Base-by-base conservation (phyloP, 2,888 invertebrate genomes). In the Phengaris arion region DNA sequence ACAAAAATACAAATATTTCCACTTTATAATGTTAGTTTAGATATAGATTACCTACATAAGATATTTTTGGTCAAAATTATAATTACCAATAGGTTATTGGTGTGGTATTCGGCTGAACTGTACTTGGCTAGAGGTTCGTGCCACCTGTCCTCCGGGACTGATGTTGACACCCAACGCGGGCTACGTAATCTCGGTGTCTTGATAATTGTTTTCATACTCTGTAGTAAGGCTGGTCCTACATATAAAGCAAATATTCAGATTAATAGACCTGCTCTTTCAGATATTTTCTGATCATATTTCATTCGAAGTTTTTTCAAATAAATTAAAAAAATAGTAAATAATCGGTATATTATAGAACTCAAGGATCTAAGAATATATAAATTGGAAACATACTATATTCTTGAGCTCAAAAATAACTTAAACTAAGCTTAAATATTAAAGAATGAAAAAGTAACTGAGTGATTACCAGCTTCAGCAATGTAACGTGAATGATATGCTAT, bases 401-500 rank as follows among this genome's bases (percentile, higher is more conserved):
- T 54, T 13, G 54, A 54, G n/a, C n/a, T n/a, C 12, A 6, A 55
- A 8, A n/a, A 55, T 48, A 48, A 48, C 48, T 48, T 0, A 48
- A 48, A 48, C 48, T 48, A 0, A 48, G 8, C 48, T 48, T 48
- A 22, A 70, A 83, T 83, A 82, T 5, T 48, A 48, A 48, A 48
- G 6, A 48, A 48, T 4, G 35, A 35, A 48, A 48, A 48, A 48
- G 6, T 48, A 48, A 35, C 35, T 48, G 48, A 48, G 6, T 6
- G 6, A 48, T 48, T 48, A 87, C 92, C 95, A 75, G 95, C 95
- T 54, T 94, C 91, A 0, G 94, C 94, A 80, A 98, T 96, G 81
- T 97, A 97, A 76, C 95, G 94, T 70, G 97, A 97, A 86, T 98
- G 98, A 84, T 98, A 98, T 0, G 98, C 97, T 77, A 98, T 96